Conservation (phyloP, 2,113 vertebrate genomes). For the Cinclus cinclus region DNA sequence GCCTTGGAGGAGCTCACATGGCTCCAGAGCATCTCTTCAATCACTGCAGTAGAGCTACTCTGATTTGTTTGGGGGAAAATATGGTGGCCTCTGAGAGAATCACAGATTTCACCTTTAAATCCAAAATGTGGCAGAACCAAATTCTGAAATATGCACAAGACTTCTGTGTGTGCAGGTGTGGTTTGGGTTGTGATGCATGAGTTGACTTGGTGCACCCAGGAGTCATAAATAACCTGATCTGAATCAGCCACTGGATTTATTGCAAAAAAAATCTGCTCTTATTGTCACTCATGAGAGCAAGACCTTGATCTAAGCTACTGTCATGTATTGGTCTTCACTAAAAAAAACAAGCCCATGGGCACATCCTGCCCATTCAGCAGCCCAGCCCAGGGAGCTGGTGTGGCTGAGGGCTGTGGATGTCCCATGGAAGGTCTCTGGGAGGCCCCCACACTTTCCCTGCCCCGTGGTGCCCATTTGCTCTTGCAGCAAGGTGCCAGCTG, state of each 20-base stretch:
- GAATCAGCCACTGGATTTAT: neutral
- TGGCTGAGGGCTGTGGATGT: neutral
- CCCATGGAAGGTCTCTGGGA: neutral
- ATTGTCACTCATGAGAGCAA: neutral
- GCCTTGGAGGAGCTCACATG: neutral
- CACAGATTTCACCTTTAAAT: neutral
- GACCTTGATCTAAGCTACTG: fast-evolving
- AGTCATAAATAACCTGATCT: fast-evolving
- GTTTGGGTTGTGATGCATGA: neutral
- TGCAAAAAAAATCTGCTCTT: neutral
- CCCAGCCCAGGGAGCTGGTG: neutral
- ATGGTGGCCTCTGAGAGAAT: neutral
- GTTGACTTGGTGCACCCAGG: neutral
- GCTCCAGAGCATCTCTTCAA: neutral
- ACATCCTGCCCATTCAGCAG: neutral
- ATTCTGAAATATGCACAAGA: neutral
- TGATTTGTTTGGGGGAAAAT: neutral
- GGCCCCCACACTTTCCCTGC: neutral
- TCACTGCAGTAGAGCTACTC: neutral
- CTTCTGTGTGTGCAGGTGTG: neutral
- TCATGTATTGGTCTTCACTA: neutral
- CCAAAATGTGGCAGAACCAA: neutral
- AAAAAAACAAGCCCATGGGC: neutral
- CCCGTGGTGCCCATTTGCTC: neutral
- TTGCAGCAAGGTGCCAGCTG: neutral